Percentiles rank a stretch among this genome's conserved stretches.
These are phyloP conservation scores for Enteromius thamalakanensis DNA, from an alignment of 2,797 vertebrate species.

Conservation along the genomic window DNA sequence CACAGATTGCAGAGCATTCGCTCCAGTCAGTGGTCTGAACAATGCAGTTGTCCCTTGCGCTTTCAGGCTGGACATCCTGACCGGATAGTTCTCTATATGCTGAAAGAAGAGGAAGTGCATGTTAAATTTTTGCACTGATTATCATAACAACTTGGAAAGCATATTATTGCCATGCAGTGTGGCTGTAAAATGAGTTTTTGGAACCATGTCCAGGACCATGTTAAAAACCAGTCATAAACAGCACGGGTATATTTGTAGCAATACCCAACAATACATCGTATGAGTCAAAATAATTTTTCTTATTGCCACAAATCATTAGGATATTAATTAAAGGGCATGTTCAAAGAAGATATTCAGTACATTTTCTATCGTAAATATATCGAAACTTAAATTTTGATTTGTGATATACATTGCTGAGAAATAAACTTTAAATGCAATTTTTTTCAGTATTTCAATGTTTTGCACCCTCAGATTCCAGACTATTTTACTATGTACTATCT, in stretches of 20 bases:
- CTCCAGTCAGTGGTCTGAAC: conserved; percentile 82
- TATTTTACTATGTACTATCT: too few relatives aligned
- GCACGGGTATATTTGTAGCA: not conserved
- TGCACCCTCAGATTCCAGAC: not conserved
- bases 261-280: not conserved
- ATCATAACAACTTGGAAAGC: not conserved
- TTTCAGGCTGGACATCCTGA: conserved; percentile 57
- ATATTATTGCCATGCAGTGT: not conserved
- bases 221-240: not conserved
- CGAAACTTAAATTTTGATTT: not conserved
- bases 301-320: not conserved
- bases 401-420: not conserved
- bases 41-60: conserved; percentile 78
- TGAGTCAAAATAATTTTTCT: not conserved
- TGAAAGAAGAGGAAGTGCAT: conserved; percentile 45
- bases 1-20: conserved; percentile 76
- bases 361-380: not conserved
- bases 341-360: not conserved
- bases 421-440: not conserved
- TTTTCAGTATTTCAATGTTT: not conserved
- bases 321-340: not conserved
- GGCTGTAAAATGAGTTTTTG: not conserved
- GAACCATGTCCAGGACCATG: not conserved
- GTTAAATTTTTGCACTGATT: not conserved
- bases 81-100: conserved; percentile 67